These are phyloP conservation scores for Oasisia sp. DNA, from an alignment of 2,888 invertebrate species.

Conservation along the genomic window DNA sequence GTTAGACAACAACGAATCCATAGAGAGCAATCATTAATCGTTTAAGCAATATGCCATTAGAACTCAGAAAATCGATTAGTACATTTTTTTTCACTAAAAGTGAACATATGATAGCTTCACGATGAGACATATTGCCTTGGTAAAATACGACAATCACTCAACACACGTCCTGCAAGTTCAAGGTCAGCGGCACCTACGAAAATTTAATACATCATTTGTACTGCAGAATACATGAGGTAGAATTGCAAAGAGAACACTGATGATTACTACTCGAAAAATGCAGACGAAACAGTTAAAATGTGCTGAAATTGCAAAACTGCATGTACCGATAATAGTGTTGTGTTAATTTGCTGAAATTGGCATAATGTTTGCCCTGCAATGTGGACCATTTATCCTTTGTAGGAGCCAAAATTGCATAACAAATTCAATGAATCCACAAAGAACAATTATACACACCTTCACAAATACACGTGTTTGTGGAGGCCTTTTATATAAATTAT, in stretches of 20 bases:
- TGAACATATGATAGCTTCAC: background rate
- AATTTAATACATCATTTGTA: background rate
- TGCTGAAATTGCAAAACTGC: background rate
- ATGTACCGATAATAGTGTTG: background rate
- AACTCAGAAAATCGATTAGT: background rate
- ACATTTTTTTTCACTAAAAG: background rate
- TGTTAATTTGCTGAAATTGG: background rate
- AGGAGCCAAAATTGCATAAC: background rate
- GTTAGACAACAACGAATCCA: background rate
- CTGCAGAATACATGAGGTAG: background rate
- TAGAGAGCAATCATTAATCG: background rate
- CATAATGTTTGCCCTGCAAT: background rate
- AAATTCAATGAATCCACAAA: background rate
- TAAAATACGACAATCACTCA: background rate
- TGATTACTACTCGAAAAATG: no score
- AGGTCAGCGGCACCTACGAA: background rate
- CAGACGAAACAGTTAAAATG: no score
- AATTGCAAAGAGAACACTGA: background rate
- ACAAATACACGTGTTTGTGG: background rate
- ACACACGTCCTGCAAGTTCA: background rate
- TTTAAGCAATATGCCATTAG: background rate
- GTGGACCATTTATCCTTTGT: background rate
- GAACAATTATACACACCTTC: background rate
- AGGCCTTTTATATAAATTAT: background rate
- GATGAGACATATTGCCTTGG: background rate